These are phyloP conservation scores for Tragelaphus eurycerus DNA, from an alignment of 2,797 vertebrate genomes.

Conservation along the genomic window DNA sequence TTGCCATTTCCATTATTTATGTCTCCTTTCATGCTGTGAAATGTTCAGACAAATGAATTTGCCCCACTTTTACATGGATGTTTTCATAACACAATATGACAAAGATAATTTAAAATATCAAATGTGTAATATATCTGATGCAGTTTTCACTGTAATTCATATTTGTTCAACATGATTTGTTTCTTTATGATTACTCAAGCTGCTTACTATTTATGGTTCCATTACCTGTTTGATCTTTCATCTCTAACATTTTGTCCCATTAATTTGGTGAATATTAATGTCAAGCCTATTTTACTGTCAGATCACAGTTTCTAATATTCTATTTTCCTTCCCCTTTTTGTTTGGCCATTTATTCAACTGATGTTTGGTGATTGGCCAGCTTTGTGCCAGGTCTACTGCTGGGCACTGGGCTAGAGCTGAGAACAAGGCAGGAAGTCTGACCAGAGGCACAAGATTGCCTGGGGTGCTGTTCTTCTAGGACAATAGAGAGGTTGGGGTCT, in stretches of 20 bases:
- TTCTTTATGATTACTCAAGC: background rate
- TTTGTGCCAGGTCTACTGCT: background rate
- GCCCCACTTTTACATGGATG: background rate
- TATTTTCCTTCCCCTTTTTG: constrained; percentile 11
- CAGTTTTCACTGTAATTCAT: constrained; percentile 20
- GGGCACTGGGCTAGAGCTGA: background rate
- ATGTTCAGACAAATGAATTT: constrained; percentile 6
- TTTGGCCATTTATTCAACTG: background rate
- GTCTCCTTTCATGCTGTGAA: background rate
- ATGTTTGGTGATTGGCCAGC: background rate
- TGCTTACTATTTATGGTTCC: constrained; percentile 27
- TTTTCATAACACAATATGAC: constrained; percentile 51
- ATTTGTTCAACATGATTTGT: constrained; percentile 52
- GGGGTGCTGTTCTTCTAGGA: background rate
- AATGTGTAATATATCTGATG: background rate
- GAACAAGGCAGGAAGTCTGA: background rate
- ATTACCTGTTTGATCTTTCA: background rate
- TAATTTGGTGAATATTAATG: constrained; percentile 42
- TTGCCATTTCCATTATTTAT: background rate
- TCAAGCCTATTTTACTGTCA: background rate
- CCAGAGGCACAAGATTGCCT: background rate
- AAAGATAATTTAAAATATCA: constrained; percentile 40
- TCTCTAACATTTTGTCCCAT: constrained; percentile 46
- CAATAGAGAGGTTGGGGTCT: background rate
- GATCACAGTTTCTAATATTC: background rate